Evolutionary conservation across 2,888 invertebrate genomes (phyloP), one percentile per base, ranked within the genome.

Genomic region (Cryptophagus acutangulus): DNA sequence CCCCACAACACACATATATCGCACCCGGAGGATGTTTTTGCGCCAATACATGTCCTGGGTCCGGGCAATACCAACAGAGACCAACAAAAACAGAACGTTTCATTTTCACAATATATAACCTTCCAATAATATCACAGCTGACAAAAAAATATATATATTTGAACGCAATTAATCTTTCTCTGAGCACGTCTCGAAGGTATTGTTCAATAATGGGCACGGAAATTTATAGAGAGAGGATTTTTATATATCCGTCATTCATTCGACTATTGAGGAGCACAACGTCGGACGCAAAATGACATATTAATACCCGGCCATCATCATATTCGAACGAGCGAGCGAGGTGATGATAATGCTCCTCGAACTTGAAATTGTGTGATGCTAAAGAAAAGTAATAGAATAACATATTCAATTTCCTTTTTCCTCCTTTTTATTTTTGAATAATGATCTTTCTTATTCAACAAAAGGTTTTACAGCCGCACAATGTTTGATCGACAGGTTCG

Each of bases 391-490:
- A 54, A 50, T 54, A 48, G 44, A 44, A 48, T 45, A 48, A 48
- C 46, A 55, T 54, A 55, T 59, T 54, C 55, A 59, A 59, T 59
- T 55, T 55, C 48, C 45, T 39, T 31, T 31, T 26, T 46, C 26
- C n/a, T n/a, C n/a, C n/a, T n/a, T n/a, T n/a, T n/a, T n/a, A n/a
- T n/a, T n/a, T 34, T 43, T 54, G 55, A 58, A 52, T 58, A 58
- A 58, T 55, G 55, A 53, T 47, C 44, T 45, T 40, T 38, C 39
- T 47, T 43, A 42, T 48, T 42, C 49, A 42, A 49, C 41, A 47
- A 48, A n/a, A 44, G 40, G 50, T 41, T 44, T 38, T 20, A 43
- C 33, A 8, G 24, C 12, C 10, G 26, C 26, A 26, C 12, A 12
- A 26, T n/a, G 30, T 24, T 30, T 43, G 41, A 41, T 36, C 33